These are phyloP conservation scores for Apis florea DNA, from an alignment of 1,140 invertebrate species.

Conservation along the genomic window DNA sequence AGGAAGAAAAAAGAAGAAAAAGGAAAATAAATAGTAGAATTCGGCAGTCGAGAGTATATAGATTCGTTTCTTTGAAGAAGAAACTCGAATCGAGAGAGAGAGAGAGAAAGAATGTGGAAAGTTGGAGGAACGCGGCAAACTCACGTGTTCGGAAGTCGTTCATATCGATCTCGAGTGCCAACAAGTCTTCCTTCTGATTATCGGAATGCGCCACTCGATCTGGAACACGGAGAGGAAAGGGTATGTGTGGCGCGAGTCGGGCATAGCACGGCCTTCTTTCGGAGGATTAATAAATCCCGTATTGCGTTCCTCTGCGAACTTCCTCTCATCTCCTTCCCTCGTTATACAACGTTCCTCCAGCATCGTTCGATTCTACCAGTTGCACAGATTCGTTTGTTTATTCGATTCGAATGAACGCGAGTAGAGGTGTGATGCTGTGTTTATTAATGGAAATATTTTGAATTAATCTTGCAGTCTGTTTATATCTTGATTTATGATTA, in stretches of 20 bases:
- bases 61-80: not conserved
- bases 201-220: not conserved
- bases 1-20: not conserved
- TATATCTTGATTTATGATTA: no score
- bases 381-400: no score
- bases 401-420: no score
- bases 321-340: no score
- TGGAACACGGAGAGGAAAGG: not conserved
- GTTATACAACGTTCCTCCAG: no score
- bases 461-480: no score
- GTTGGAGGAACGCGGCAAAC: not conserved
- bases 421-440: no score
- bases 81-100: not conserved
- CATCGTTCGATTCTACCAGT: no score
- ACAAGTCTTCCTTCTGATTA: constrained; percentile 14
- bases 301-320: not conserved
- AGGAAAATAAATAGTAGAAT: not conserved
- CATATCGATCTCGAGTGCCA: constrained; percentile 28
- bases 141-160: constrained; percentile 2
- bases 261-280: not conserved
- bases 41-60: not conserved
- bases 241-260: not conserved
- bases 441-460: no score
- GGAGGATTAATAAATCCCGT: not conserved
- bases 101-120: constrained; percentile 12